A percentile compares a stretch with the other conserved stretches of the same genome.
phyloP scores from a whole-genome alignment of 2,888 invertebrate species.

The Stenotaenia linearis region DNA sequence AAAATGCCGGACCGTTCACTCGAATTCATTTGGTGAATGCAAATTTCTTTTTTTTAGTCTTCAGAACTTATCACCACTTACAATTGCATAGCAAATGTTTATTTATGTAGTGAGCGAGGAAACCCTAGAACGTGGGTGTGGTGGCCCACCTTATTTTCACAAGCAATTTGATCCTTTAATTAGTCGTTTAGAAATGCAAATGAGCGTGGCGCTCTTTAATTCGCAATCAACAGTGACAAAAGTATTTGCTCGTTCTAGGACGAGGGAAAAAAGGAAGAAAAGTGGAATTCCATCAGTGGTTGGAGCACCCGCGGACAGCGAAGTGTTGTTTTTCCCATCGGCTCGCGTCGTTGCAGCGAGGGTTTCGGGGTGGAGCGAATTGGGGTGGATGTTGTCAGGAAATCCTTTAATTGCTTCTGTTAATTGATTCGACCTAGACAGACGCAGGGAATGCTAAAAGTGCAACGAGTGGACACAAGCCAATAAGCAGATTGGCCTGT shows the following conservation, averaged over 20 bases:
- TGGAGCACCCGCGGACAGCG: not conserved
- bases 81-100: not conserved
- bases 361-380: not conserved
- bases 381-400: conserved; percentile 31
- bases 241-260: not conserved
- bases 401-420: conserved; percentile 33
- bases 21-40: not conserved
- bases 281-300: conserved; percentile 21
- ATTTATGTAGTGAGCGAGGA: not conserved
- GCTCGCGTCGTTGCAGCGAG: not conserved
- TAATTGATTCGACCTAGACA: conserved; percentile 32
- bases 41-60: not conserved
- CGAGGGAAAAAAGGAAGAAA: not conserved
- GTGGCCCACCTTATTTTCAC: not conserved
- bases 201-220: not conserved
- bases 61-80: not conserved
- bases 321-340: not conserved
- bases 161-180: conserved; percentile 20
- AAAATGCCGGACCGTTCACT: not conserved
- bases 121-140: not conserved
- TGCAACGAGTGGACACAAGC: conserved; percentile 26
- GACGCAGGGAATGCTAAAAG: conserved; percentile 24
- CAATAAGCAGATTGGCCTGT: conserved; percentile 26
- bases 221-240: conserved; percentile 18
- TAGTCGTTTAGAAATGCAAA: conserved; percentile 17